Percentiles rank a stretch among this genome's conserved stretches.
Conservation (phyloP, 2,888 invertebrate species). For the Aspidiotus destructor region DNA sequence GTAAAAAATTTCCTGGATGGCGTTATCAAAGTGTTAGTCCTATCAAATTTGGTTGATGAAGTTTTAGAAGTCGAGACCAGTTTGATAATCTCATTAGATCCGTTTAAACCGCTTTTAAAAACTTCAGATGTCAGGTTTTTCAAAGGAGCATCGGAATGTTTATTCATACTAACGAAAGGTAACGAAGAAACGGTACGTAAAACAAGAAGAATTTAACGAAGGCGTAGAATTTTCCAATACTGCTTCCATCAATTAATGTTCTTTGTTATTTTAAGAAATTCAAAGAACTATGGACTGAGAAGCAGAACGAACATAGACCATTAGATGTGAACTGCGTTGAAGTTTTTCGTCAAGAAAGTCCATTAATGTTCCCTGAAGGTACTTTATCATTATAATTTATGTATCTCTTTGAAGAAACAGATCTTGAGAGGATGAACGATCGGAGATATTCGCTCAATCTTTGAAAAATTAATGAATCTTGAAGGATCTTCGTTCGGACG, state of each 20-base stretch:
- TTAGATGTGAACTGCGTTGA: slow-evolving; percentile 1
- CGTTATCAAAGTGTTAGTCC: slow-evolving; percentile 12
- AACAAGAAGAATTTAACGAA: neutral
- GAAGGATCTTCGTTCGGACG: no score
- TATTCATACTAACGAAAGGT: slow-evolving; percentile 23
- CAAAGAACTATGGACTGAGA: slow-evolving; percentile 10
- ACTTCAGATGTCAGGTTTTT: slow-evolving; percentile 11
- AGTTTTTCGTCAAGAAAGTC: neutral
- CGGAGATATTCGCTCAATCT: no score
- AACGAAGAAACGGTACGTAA: slow-evolving; percentile 7
- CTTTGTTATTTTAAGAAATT: slow-evolving; percentile 14
- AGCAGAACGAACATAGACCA: slow-evolving; percentile 18
- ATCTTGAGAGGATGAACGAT: no score
- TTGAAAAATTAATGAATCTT: no score
- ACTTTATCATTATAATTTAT: neutral
- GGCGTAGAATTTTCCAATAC: neutral
- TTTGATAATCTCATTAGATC: slow-evolving; percentile 14
- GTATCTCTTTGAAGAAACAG: neutral
- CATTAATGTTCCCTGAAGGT: slow-evolving; percentile 17
- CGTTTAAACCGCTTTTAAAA: slow-evolving; percentile 6
- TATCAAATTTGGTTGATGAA: slow-evolving; percentile 23
- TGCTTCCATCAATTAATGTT: neutral
- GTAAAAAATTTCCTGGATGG: slow-evolving; percentile 15
- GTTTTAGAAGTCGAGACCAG: slow-evolving; percentile 6
- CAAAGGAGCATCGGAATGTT: slow-evolving; percentile 9